phyloP scores from a whole-genome alignment of 2,113 vertebrate species.

The Thryonomys swinderianus region DNA sequence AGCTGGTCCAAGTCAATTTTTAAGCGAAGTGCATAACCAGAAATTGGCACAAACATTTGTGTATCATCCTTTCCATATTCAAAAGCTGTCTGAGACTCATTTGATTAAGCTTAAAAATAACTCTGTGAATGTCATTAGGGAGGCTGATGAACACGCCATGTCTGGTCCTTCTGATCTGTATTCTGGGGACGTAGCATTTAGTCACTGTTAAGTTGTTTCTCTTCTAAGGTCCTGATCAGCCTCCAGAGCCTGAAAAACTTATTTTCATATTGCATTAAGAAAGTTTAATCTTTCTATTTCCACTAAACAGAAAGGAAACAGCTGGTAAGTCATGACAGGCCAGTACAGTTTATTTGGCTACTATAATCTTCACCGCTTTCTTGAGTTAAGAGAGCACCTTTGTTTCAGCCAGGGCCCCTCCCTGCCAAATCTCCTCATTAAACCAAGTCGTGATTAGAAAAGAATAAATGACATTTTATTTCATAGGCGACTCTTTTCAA shows the following conservation, averaged over 20 bases:
- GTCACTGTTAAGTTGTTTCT: conserved; percentile 52
- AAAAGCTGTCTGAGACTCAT: conserved; percentile 77
- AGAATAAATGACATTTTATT: conserved; percentile 66
- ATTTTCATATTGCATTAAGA: conserved; percentile 65
- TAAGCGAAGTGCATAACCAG: conserved; percentile 73
- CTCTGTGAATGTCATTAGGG: conserved; percentile 72
- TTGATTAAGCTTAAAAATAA: conserved; percentile 81
- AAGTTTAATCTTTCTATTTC: conserved; percentile 72
- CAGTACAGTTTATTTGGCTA: conserved; percentile 63
- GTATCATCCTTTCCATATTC: conserved; percentile 78
- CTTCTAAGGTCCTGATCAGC: conserved; percentile 68
- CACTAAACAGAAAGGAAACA: conserved; percentile 73
- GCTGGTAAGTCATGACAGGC: conserved; percentile 68
- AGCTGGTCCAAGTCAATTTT: conserved; percentile 67
- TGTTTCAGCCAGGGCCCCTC: conserved; percentile 14
- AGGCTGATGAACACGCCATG: conserved; percentile 64
- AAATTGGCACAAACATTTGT: conserved; percentile 75
- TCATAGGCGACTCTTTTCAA: background rate
- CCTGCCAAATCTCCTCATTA: conserved; percentile 62
- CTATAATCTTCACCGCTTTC: conserved; percentile 51
- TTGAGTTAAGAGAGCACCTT: conserved; percentile 61
- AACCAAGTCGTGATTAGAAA: conserved; percentile 58
- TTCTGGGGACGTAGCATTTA: conserved; percentile 66
- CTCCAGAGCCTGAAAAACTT: conserved; percentile 67
- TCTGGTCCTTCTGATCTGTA: conserved; percentile 68